Evolutionary conservation across 2,888 invertebrate genomes (phyloP), one percentile per base, ranked within the genome.

Genomic region (Hoplodrina blanda): DNA sequence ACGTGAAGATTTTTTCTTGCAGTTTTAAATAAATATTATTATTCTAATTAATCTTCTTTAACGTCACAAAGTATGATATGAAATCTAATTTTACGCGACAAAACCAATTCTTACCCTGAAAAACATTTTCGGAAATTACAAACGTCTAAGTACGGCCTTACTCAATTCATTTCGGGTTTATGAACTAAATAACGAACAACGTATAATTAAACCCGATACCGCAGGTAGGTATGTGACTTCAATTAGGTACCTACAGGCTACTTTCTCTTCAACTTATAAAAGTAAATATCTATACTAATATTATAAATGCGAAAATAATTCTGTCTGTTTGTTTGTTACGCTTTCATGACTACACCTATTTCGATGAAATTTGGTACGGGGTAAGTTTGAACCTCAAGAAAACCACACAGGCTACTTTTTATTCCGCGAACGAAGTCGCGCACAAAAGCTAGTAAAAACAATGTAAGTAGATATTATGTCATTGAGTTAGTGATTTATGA

Each of bases 241-340:
- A 81, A 80, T 83, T 80, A 83, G 54, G 63, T 59, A 55, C 7
- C 17, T 25, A 53, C 71, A 70, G 8, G 59, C 75, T 63, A 74
- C 82, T 84, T 85, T 84, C 80, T 69, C 77, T 73, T 72, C 10
- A 44, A 77, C 64, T 65, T 70, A 59, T 59, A 67, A 71, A 53
- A 56, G 61, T 41, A 62, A 69, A 73, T 55, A 57, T 25, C 25
- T 2, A 25, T 25, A 25, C 25, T 25, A 25, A 25, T 25, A 25
- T 25, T 25, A 25, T 25, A 25, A 25, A 25, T 25, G 25, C 25
- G 25, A 25, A 25, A 25, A 25, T 2, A 25, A 25, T 2, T 25
- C 1, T 25, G 25, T 25, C 25, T 25, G 25, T 25, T 25, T n/a
- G n/a, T n/a, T 2, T 25, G 1, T 25, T 25, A 25, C 1, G 25